Evolutionary conservation across 2,888 invertebrate genomes (phyloP), one percentile per base, ranked within the genome.

Genomic region (Caenorhabditis imperialis): DNA sequence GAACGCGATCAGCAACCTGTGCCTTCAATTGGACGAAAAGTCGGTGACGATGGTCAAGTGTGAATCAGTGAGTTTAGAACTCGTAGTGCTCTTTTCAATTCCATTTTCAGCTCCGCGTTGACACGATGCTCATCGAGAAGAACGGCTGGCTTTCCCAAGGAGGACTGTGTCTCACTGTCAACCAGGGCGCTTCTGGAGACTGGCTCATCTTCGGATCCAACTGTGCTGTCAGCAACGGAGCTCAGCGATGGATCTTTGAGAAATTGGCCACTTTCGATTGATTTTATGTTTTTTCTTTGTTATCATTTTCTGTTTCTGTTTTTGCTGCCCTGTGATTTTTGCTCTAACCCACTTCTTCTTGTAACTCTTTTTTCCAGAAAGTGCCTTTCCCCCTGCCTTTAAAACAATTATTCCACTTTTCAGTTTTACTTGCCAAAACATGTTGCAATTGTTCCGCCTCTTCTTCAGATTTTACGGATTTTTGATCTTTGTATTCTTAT

Each of bases 161-260:
- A 3, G 77, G 77, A 14, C 47, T 51, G 8, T 82, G 82, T 53
- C 55, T 81, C 30, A 65, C 79, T 5, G 48, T 75, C 20, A 54
- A 45, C 14, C 54, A 72, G 45, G 14, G 44, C 3, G 50, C 55
- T 16, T 54, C 63, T n/a, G 67, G 67, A 1, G 75, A 77, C 12
- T 80, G 76, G 71, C 50, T 30, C 1, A 38, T 80, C 1, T 45
- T n/a, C 23, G 78, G 77, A 3, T 62, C 76, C 27, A 63, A 70
- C 5, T 86, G 86, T 57, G 81, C 84, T 30, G 42, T 72, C 1
- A 70, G 80, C 14, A 83, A 84, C 47, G 67, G 57, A 7, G 57
- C 75, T 0, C 85, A 86, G 51, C 75, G 79, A 62, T 86, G 85
- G 86, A 54, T 78, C 33, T 81, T 83, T 50, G 76, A 82, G 16